Base-by-base conservation (phyloP, 2,888 invertebrate genomes). In the Lasius fuliginosus region DNA sequence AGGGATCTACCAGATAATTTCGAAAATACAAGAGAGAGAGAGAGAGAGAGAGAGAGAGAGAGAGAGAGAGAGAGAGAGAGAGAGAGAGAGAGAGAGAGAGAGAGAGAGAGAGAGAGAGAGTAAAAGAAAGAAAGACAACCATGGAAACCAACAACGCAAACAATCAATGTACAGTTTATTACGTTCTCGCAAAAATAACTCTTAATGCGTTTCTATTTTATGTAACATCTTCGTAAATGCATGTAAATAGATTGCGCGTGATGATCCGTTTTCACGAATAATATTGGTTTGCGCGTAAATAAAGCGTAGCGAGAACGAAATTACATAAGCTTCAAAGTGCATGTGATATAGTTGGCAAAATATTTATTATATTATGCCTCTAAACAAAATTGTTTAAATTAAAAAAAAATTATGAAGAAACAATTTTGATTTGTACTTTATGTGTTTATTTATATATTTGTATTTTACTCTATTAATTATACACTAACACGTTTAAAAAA, bases 11-110 rank as follows among this genome's bases (percentile, higher is more conserved):
- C 56, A 76, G 77, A 74, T 75, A 65, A 85, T 85, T 89, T 87
- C 89, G 53, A 86, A 86, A 89, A 88, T 90, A 87, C 82, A 83
- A 88, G 79, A 56, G 6, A 65, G 30, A 60, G n/a, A 36, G n/a
- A 33, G n/a, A 1, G n/a, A 9, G n/a, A n/a, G 18, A 9, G 33
- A 18, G 60, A n/a, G 11, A 62, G n/a, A 36, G n/a, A 62, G 60
- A 33, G 8, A 33, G 62, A 12, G 33, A 18, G 33, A 1, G 23
- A 23, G 49, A 12, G 40, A 42, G 42, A 23, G 4, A 49, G 68
- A 65, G 36, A 33, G 1, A 42, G 12, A n/a, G 18, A 46, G 33
- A 27, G 23, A 88, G 82, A 56, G 11, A 65, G 30, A 60, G n/a
- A 36, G n/a, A 33, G 11, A 1, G n/a, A 11, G 11, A n/a, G 18